Percentiles rank a stretch among this genome's conserved stretches.
Conservation (phyloP, 2,113 vertebrate genomes). For the Engraulis encrasicolus region DNA sequence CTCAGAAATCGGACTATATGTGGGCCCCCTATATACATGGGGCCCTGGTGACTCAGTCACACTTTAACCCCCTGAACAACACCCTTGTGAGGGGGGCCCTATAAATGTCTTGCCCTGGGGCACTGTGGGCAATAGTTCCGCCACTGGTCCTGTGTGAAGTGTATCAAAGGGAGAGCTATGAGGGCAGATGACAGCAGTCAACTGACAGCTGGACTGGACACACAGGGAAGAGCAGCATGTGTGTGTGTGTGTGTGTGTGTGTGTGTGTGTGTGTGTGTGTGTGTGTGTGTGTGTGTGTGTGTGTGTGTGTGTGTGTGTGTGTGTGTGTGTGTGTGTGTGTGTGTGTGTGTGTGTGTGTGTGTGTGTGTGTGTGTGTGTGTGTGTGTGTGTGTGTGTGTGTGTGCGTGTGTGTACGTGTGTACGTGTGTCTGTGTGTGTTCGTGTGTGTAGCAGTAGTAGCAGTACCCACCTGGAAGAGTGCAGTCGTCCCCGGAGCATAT, state of each 20-base stretch:
- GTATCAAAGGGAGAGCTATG: not conserved
- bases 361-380: not conserved
- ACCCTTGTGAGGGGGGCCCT: no score
- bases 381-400: slow-evolving; percentile 24
- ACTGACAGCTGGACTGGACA: not conserved
- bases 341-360: no score
- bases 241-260: not conserved
- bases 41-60: no score
- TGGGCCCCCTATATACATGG: no score
- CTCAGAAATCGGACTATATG: no score
- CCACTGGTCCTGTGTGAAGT: not conserved
- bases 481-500: slow-evolving; percentile 77
- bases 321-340: no score
- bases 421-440: not conserved
- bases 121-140: not conserved
- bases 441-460: not conserved
- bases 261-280: not conserved
- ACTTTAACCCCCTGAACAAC: no score
- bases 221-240: not conserved
- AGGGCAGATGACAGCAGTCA: not conserved
- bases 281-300: not conserved
- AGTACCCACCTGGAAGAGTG: slow-evolving; percentile 72
- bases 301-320: not conserved
- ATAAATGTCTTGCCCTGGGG: no score
- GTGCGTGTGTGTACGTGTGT: not conserved